These are phyloP conservation scores for Lithophane leautieri DNA, from an alignment of 2,888 invertebrate species.

Conservation along the genomic window DNA sequence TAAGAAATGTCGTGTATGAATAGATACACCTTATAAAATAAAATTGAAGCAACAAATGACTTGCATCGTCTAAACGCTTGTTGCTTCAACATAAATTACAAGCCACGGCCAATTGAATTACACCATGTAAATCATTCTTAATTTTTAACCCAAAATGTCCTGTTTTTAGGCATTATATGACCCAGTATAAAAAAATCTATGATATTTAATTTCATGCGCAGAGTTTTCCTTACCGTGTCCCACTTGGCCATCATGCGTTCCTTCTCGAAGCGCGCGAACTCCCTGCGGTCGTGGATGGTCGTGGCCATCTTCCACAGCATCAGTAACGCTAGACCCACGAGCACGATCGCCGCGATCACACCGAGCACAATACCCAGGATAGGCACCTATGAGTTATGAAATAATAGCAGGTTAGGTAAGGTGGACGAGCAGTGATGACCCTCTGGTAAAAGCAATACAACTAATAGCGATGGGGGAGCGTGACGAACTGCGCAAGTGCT, in stretches of 20 bases:
- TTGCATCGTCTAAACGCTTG: no score
- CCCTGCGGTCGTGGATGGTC: constrained; percentile 98
- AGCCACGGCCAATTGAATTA: no score
- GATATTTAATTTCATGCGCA: constrained; percentile 22
- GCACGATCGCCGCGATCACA: constrained; percentile 98
- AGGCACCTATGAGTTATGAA: constrained; percentile 89
- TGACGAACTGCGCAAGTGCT: not conserved
- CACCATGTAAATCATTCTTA: no score
- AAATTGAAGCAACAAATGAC: no score
- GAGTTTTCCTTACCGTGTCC: constrained; percentile 95
- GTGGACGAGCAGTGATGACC: not conserved
- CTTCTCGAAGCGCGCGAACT: constrained; percentile 99
- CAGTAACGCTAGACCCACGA: constrained; percentile 97
- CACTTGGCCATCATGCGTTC: constrained; percentile 99
- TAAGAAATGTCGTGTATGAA: no score
- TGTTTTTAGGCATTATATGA: not conserved
- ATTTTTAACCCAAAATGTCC: not conserved
- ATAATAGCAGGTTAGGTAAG: constrained; percentile 27
- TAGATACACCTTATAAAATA: no score
- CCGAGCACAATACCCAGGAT: constrained; percentile 97
- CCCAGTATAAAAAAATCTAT: not conserved
- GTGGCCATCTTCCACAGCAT: constrained; percentile 99
- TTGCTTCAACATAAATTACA: no score
- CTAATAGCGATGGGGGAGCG: not conserved
- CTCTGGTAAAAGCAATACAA: not conserved